Percentiles rank a stretch among this genome's conserved stretches.
phyloP scores from a whole-genome alignment of 2,113 vertebrate species.

The Notarius quadriscutis region DNA sequence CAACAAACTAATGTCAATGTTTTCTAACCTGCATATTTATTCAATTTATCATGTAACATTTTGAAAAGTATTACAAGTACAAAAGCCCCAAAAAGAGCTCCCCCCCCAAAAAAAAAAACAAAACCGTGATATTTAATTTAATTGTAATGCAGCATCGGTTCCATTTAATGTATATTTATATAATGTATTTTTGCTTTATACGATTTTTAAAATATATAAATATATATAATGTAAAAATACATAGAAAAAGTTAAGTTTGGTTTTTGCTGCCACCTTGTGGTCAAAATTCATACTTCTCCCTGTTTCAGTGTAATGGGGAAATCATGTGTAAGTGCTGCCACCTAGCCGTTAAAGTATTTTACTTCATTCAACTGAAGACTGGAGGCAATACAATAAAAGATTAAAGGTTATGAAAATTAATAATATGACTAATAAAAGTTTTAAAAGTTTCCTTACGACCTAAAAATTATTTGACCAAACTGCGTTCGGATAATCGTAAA shows the following conservation, averaged over 20 bases:
- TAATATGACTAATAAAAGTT: no score
- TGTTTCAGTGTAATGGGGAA: neutral
- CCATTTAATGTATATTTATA: no score
- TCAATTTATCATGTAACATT: neutral
- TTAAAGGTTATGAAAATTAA: neutral
- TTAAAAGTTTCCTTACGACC: neutral
- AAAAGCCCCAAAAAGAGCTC: neutral
- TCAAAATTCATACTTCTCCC: neutral
- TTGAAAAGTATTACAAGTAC: neutral
- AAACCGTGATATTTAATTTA: neutral
- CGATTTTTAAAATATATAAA: no score
- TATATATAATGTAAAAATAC: neutral
- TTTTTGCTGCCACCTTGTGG: conserved; percentile 35
- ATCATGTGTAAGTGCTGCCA: conserved; percentile 1
- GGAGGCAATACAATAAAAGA: neutral
- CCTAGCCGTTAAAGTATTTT: neutral
- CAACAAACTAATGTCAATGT: neutral
- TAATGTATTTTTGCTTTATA: neutral
- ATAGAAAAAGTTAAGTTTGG: neutral
- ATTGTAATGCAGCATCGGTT: neutral
- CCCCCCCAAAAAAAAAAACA: neutral
- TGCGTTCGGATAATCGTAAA: no score
- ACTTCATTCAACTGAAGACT: neutral
- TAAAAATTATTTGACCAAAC: neutral
- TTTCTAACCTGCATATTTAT: neutral